Conservation (phyloP, 1,140 invertebrate species). For the Hylaeus volcanicus region DNA sequence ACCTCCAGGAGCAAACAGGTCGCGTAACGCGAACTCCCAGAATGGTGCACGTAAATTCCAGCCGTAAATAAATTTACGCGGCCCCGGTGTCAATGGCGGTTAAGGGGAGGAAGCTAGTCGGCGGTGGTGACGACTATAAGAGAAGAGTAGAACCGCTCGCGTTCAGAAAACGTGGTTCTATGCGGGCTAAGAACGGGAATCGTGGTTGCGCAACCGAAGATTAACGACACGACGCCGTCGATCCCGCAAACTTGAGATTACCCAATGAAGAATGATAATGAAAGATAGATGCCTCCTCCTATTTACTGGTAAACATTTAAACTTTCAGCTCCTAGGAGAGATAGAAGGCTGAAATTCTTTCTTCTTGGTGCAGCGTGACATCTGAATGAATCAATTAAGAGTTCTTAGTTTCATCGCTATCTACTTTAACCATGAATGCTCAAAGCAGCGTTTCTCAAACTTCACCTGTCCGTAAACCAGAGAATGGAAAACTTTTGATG, state of each 20-base stretch:
- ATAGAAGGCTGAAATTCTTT: background rate
- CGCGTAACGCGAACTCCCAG: background rate
- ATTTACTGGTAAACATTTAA: constrained; percentile 47
- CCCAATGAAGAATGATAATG: constrained; percentile 50
- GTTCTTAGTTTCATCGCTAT: constrained; percentile 32
- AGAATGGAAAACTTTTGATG: no score
- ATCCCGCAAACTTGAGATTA: constrained; percentile 40
- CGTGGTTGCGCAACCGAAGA: constrained; percentile 34
- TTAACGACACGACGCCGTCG: constrained; percentile 49
- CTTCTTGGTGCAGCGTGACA: background rate
- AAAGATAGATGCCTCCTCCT: constrained; percentile 29
- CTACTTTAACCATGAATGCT: background rate
- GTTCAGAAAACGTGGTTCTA: constrained; percentile 29
- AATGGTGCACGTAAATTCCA: constrained; percentile 4
- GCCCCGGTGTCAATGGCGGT: constrained; percentile 39
- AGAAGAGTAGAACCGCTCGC: background rate
- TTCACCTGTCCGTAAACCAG: no score
- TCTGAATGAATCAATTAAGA: constrained; percentile 46
- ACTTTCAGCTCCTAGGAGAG: background rate
- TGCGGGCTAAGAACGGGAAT: background rate
- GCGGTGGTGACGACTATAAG: background rate
- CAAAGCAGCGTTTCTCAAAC: no score
- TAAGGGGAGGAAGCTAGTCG: constrained; percentile 29
- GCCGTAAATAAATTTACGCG: constrained; percentile 41
- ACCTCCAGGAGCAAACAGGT: background rate